phyloP scores from a whole-genome alignment of 2,797 vertebrate species.

The Delichon dasypus region DNA sequence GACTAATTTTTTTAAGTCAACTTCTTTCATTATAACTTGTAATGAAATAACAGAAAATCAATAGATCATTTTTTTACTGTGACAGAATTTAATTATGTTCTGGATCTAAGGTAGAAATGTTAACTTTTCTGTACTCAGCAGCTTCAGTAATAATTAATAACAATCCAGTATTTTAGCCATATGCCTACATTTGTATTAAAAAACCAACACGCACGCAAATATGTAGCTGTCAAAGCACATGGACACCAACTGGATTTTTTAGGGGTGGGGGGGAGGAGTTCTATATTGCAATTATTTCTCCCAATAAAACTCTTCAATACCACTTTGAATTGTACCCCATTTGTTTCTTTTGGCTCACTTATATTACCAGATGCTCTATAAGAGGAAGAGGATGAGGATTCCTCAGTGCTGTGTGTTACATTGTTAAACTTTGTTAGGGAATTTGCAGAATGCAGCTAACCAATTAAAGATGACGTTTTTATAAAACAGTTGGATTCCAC shows the following conservation, averaged over 20 bases:
- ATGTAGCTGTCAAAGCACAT: neutral
- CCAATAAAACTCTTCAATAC: neutral
- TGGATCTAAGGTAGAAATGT: neutral
- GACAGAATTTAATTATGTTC: constrained; percentile 1
- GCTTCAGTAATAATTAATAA: neutral
- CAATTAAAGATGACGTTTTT: neutral
- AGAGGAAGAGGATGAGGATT: neutral
- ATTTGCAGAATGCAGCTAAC: neutral
- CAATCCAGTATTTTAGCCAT: neutral
- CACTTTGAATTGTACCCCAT: neutral
- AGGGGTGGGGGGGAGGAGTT: neutral
- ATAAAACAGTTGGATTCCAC: neutral
- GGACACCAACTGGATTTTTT: neutral
- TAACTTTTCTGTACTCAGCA: constrained; percentile 34
- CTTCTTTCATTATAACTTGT: neutral
- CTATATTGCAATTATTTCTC: neutral
- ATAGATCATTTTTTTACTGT: neutral
- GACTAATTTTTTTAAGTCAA: neutral
- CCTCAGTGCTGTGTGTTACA: neutral
- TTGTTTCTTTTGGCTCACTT: neutral
- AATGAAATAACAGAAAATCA: constrained; percentile 33
- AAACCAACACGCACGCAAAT: accelerated
- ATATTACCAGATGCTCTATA: neutral
- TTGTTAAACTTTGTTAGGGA: neutral
- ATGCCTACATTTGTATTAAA: neutral